Percentiles rank a stretch among this genome's conserved stretches.
phyloP scores from a whole-genome alignment of 2,797 vertebrate genomes.

The Triplophysa bombifrons region DNA sequence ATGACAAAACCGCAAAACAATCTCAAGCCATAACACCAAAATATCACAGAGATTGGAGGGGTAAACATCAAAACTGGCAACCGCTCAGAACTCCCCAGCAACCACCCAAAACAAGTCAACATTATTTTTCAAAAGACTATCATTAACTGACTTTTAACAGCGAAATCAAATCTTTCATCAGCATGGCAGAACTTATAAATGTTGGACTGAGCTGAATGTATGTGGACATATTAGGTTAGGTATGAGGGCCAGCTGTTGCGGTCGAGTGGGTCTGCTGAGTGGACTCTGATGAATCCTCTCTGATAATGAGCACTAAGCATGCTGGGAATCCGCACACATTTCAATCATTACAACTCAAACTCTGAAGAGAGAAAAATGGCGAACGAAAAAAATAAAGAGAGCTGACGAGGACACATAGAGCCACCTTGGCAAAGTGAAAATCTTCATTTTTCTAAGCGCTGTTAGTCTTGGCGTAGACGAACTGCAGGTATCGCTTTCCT shows the following conservation, averaged over 20 bases:
- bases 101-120: background rate
- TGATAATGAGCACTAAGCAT: constrained; percentile 58
- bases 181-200: constrained; percentile 4
- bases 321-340: constrained; percentile 59
- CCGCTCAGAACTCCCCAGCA: background rate
- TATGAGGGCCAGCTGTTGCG: constrained; percentile 51
- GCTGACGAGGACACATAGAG: background rate
- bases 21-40: background rate
- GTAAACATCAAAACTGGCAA: background rate
- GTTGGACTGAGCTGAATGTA: constrained; percentile 48
- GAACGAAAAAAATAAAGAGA: background rate
- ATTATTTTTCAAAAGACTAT: background rate
- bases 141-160: constrained; percentile 7
- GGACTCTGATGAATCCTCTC: constrained; percentile 56
- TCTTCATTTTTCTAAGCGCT: constrained; percentile 11
- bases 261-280: constrained; percentile 51
- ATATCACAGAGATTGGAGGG: background rate
- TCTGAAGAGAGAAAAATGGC: constrained; percentile 1
- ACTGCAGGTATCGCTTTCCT: constrained; percentile 62
- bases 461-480: constrained; percentile 33
- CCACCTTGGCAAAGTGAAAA: constrained; percentile 5
- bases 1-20: background rate
- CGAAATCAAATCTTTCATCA: constrained; percentile 9
- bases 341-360: constrained; percentile 55
- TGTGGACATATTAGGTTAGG: constrained; percentile 50